Evolutionary conservation across 2,113 vertebrate genomes (phyloP), one percentile per base, ranked within the genome.

Genomic region (Athene noctua): DNA sequence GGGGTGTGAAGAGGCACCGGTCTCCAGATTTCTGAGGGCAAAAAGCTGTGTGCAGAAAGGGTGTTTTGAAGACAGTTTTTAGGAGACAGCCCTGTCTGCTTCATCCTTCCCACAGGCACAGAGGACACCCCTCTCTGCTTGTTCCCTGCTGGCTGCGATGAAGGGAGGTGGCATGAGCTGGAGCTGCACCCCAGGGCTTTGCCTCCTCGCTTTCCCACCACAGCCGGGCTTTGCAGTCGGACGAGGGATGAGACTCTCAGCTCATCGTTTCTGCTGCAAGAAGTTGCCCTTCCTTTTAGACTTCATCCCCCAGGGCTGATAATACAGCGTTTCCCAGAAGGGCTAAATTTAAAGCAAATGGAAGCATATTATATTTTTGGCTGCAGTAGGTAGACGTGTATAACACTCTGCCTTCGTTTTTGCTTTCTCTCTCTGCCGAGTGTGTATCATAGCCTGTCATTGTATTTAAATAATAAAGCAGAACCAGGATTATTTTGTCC

Each of bases 381-480:
- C 82, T 94, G 32, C 55, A 55, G 42, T 97, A 92, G 77, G 72
- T 94, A 96, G 91, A 92, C 88, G 80, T 86, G 65, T 75, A 8
- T 74, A 75, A 80, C 46, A 52, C 38, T 91, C 73, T 83, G 91
- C 54, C 74, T 94, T 95, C n/a, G 72, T 58, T 92, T 94, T 82
- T 80, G 74, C 94, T 71, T 92, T 67, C 51, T 92, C 62, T 88
- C 68, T 47, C 42, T 4, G 34, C 66, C 82, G 75, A 94, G 63
- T 73, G n/a, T 95, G 15, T 95, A 95, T 97, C 92, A 86, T 86
- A 88, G 74, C 36, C 80, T 42, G 86, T 89, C 94, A 94, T 96
- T 97, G 95, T 97, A 97, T 97, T 97, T 97, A 97, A 97, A 97
- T 97, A 97, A 97, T 97, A 97, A 95, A 97, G 91, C 86, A 97